Base-by-base conservation (phyloP, 2,888 invertebrate species). In the Lasius fuliginosus region DNA sequence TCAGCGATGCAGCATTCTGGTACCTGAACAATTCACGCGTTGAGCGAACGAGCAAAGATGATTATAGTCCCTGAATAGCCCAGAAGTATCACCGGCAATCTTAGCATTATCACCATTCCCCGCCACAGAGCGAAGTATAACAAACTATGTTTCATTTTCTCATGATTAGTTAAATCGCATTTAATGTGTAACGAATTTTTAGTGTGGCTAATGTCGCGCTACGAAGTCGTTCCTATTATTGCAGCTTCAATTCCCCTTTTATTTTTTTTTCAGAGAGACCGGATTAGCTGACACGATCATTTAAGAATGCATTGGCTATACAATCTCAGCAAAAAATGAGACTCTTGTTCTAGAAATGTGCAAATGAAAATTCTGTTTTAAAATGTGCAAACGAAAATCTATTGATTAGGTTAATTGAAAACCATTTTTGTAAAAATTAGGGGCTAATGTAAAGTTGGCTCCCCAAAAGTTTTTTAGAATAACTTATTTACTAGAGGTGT, bases 41-140 rank as follows among this genome's bases (percentile, higher is more conserved):
- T 42, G 86, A 86, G 84, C 49, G 73, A 84, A 56, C 82, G 86
- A 82, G 86, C 81, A 71, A 79, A 75, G 82, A 82, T 86, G 86
- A 86, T 86, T 86, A 84, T 74, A 86, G 84, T 62, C 77, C 65
- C 73, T 86, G 84, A 84, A 84, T 82, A 76, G 84, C 81, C 82
- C 64, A 82, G 84, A 84, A 84, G 84, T 86, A 85, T 85, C 85
- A 85, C 83, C 83, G 84, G 79, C 84, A 82, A 86, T 86, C 86
- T 86, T 84, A 64, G 84, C 60, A 86, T 86, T 86, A 81, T 62
- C 79, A 56, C 68, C 64, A 67, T 75, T 58, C 83, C 46, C 56
- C 68, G 53, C 73, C 79, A 33, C 75, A 77, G 56, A 76, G 73
- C 77, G 36, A 84, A 82, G 56, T 84, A 77, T 62, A 69, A 79